Percentiles rank a stretch among this genome's conserved stretches.
Evolutionary conservation across 2,113 vertebrate species (phyloP).

Genomic region (Sorex fumeus): DNA sequence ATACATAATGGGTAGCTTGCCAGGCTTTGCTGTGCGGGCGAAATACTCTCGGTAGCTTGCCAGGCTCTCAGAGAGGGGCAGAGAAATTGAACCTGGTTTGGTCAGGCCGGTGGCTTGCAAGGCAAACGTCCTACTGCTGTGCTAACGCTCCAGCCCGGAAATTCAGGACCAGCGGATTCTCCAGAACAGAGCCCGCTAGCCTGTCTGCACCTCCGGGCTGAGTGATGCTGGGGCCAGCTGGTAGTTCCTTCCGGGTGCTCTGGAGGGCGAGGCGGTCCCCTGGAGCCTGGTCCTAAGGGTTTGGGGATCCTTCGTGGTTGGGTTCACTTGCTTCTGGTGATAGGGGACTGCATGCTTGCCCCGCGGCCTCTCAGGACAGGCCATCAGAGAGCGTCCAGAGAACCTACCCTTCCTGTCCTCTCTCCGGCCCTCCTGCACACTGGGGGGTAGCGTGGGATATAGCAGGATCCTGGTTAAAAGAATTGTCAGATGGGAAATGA

Average conservation of each 20-base stretch:
- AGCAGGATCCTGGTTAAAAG: constrained; percentile 44
- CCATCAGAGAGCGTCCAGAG: too few relatives aligned
- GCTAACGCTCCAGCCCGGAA: too few relatives aligned
- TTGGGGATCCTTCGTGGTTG: rapidly evolving
- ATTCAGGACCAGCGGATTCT: background rate
- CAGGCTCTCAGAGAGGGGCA: too few relatives aligned
- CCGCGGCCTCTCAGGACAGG: too few relatives aligned
- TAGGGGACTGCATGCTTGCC: background rate
- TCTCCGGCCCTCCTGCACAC: background rate
- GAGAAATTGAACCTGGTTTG: too few relatives aligned
- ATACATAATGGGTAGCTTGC: too few relatives aligned
- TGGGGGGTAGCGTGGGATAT: background rate
- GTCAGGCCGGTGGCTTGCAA: too few relatives aligned
- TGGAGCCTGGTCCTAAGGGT: background rate
- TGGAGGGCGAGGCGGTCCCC: too few relatives aligned
- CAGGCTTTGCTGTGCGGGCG: too few relatives aligned
- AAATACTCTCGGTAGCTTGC: too few relatives aligned
- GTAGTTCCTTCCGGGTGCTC: background rate
- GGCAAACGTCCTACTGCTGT: too few relatives aligned
- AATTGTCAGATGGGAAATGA: background rate
- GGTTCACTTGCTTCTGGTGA: constrained; percentile 69
- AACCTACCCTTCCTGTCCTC: background rate
- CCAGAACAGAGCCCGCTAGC: rapidly evolving
- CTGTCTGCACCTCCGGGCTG: too few relatives aligned
- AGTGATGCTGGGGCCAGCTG: background rate